Conservation (phyloP, 2,797 vertebrate genomes). For the Sciurus carolinensis region DNA sequence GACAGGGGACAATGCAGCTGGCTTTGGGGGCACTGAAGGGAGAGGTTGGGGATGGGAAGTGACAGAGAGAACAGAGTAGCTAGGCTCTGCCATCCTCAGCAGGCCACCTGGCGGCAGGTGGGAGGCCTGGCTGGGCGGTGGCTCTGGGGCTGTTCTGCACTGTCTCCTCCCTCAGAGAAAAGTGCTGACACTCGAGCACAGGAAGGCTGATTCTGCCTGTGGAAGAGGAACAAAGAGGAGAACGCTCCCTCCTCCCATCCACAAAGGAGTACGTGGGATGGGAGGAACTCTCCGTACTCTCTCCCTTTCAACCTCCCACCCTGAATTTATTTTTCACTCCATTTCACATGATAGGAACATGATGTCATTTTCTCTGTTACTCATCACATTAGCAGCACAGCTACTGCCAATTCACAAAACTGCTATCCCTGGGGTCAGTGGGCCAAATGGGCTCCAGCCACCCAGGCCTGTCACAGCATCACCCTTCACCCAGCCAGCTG, state of each 20-base stretch:
- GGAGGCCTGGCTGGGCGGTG: rapidly evolving
- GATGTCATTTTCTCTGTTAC: slow-evolving; percentile 50
- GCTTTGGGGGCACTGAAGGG: not conserved
- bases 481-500: not conserved
- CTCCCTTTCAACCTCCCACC: not conserved
- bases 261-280: not conserved
- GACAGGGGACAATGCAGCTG: not conserved
- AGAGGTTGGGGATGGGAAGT: not conserved
- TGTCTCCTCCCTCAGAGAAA: not conserved
- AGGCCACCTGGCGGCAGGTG: too few species aligned
- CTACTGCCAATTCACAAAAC: slow-evolving; percentile 3
- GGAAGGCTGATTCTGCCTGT: rapidly evolving
- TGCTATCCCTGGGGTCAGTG: not conserved
- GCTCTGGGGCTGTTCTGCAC: not conserved
- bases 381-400: slow-evolving; percentile 35
- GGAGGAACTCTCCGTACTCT: not conserved
- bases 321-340: not conserved
- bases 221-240: not conserved
- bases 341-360: slow-evolving; percentile 40
- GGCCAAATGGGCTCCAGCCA: not conserved
- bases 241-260: not conserved
- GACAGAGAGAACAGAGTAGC: not conserved
- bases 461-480: rapidly evolving
- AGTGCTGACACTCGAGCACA: not conserved
- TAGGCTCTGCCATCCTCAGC: not conserved